Evolutionary conservation across 2,113 vertebrate species (phyloP).

Genomic region (Triplophysa tibetana): DNA sequence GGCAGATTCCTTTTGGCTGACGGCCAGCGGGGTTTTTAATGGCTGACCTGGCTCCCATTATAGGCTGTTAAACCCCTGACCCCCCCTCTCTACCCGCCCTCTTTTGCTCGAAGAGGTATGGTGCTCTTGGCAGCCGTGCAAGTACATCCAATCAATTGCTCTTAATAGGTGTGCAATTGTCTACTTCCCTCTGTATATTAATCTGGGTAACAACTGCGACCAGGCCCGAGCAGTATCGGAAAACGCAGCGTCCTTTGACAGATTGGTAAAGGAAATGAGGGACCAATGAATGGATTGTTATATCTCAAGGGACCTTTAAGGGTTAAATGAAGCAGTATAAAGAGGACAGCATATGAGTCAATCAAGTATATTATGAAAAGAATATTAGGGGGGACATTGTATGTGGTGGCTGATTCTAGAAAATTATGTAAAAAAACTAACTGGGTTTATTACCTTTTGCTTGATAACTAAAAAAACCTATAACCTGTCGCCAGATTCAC

Average conservation of each 20-base stretch:
- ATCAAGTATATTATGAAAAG: too few species aligned
- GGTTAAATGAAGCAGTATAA: too few species aligned
- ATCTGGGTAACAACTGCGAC: conserved; percentile 34
- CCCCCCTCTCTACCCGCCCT: conserved; percentile 38
- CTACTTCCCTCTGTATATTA: conserved; percentile 44
- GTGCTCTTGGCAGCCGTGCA: conserved; percentile 51
- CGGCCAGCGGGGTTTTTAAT: conserved; percentile 49
- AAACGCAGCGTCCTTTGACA: neutral
- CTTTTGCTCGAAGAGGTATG: conserved; percentile 20
- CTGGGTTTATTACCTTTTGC: neutral
- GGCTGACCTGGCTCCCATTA: conserved; percentile 57
- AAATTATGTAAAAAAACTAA: neutral
- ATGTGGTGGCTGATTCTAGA: too few species aligned
- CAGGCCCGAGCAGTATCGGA: neutral
- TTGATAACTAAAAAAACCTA: neutral
- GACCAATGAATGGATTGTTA: neutral
- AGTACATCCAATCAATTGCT: conserved; percentile 53
- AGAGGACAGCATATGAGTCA: too few species aligned
- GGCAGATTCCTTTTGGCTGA: conserved; percentile 47
- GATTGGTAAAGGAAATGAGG: conserved; percentile 1
- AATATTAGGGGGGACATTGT: too few species aligned
- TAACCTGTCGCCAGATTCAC: neutral
- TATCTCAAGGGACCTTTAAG: too few species aligned
- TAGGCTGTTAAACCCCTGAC: conserved; percentile 56
- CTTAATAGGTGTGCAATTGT: conserved; percentile 56